Evolutionary conservation across 1,140 invertebrate genomes (phyloP), one percentile per base, ranked within the genome.

Genomic region (Drosophila ficusphila): DNA sequence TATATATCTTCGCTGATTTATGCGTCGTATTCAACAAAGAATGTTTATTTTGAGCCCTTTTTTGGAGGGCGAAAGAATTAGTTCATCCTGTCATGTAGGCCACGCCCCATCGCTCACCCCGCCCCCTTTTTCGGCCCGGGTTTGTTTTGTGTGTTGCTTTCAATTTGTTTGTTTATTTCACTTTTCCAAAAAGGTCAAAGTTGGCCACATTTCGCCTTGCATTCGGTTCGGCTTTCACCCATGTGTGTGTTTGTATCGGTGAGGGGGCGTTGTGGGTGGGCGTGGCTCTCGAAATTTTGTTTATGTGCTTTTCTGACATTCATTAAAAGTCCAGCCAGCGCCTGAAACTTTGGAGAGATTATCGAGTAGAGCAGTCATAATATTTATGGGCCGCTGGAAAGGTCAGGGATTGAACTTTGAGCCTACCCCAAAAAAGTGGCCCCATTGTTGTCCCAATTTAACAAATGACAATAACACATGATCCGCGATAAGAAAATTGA

Each of bases 81-180:
- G 79, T 85, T 75, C 39, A 61, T 75, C 51, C 62, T 75, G 51
- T 79, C 67, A 73, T 71, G 58, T 67, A 53, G 31, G 76, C 62
- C 62, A 79, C 76, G 76, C 79, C 79, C 71, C 73, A 52, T 31
- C 65, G 57, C 56, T 83, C 61, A 65, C 23, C 4, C 16, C 29
- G 54, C 60, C 56, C 56, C 27, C 18, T 18, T 31, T n/a, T n/a
- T n/a, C n/a, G 54, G 4, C 56, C 56, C 21, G 42, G 53, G 27
- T 23, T 75, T 58, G 68, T 74, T 81, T 56, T 62, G 71, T 82
- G 74, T 82, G 74, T 65, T 75, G 79, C 62, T 68, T 83, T 83
- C 72, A 76, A 83, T 79, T 85, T 86, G 76, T 83, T 83, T 83
- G 79, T 79, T 85, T 86, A 85, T 83, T 82, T 82, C 79, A 65